These are phyloP conservation scores for Conger conger DNA, from an alignment of 2,113 vertebrate genomes.

Conservation along the genomic window DNA sequence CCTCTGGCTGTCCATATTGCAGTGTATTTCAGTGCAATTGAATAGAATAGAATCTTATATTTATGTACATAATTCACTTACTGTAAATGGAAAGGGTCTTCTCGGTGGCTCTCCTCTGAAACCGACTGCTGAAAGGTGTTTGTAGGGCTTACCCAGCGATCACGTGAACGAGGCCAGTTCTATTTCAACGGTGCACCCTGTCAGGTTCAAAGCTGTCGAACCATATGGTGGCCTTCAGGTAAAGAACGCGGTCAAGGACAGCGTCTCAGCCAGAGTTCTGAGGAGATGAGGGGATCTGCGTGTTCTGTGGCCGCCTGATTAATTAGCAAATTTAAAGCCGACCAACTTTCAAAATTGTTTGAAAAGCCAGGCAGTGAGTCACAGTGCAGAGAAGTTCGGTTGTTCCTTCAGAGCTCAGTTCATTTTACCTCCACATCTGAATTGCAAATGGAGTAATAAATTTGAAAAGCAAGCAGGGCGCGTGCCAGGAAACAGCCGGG, in stretches of 20 bases:
- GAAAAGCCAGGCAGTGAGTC: not conserved
- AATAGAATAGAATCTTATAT: not conserved
- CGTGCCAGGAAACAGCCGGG: not conserved
- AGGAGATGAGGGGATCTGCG: not conserved
- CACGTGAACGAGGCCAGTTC: not conserved
- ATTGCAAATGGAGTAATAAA: not conserved
- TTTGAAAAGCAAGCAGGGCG: not conserved
- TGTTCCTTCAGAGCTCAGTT: not conserved
- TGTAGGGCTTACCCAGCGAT: constrained; percentile 7
- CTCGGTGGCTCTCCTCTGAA: not conserved
- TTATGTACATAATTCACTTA: not conserved
- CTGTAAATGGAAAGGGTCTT: not conserved
- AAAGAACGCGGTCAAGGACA: not conserved
- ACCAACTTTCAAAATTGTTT: not conserved
- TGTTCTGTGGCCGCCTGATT: not conserved
- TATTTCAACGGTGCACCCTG: not conserved
- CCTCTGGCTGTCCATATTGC: not conserved
- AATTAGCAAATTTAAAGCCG: not conserved
- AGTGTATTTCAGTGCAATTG: not conserved
- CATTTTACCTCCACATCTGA: not conserved
- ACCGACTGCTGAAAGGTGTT: not conserved
- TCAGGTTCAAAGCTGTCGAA: not conserved
- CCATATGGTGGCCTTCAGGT: not conserved
- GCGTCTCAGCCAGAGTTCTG: not conserved
- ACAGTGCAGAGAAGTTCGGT: not conserved